Evolutionary conservation across 2,113 vertebrate species (phyloP).

Genomic region (Brachyistius frenatus): DNA sequence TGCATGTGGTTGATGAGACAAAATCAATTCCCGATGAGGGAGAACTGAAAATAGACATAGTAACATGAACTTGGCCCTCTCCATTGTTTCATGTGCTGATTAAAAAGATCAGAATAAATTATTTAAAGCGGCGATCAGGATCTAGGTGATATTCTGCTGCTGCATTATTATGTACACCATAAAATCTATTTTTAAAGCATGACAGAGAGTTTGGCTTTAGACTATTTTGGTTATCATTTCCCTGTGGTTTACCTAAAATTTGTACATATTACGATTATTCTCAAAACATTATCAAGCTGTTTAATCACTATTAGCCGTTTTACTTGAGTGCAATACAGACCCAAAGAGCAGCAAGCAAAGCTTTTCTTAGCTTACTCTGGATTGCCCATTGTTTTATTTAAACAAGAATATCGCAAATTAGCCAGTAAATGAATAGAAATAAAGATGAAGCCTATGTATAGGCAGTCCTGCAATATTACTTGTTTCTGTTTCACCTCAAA

Average conservation of each 20-base stretch:
- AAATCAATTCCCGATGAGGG: not conserved
- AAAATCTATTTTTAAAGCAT: not conserved
- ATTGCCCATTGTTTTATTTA: conserved; percentile 27
- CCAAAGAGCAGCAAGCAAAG: not conserved
- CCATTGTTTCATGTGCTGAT: not conserved
- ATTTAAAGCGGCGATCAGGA: not conserved
- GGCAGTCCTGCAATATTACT: conserved; percentile 24
- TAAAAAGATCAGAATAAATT: conserved; percentile 13
- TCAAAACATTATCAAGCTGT: not conserved
- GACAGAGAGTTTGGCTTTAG: not conserved
- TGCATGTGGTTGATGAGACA: no score
- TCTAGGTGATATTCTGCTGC: conserved; percentile 2
- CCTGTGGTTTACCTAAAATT: not conserved
- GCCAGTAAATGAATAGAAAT: conserved; percentile 15
- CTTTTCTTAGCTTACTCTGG: conserved; percentile 3
- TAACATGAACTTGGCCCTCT: not conserved
- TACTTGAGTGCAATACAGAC: conserved; percentile 16
- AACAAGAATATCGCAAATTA: conserved; percentile 23
- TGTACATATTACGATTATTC: not conserved
- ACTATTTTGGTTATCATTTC: not conserved
- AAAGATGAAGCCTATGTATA: conserved; percentile 25
- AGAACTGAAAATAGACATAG: conserved; percentile 1
- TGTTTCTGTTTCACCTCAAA: conserved; percentile 35
- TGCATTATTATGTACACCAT: not conserved
- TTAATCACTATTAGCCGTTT: conserved; percentile 15